Evolutionary conservation across 2,113 vertebrate genomes (phyloP).

Genomic region (Passer montanus): DNA sequence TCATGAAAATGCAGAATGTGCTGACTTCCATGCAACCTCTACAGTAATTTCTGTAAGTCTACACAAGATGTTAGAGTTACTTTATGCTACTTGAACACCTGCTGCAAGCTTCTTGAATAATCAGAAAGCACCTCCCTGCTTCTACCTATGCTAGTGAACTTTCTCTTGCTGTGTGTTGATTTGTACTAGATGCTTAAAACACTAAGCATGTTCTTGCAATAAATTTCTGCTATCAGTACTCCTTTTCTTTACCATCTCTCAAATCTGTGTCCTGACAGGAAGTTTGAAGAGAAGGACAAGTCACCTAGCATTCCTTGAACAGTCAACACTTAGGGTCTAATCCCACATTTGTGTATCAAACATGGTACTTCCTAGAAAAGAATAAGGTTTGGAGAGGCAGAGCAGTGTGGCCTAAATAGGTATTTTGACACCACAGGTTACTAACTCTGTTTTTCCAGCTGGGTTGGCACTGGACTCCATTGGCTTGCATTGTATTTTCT

Average conservation of each 20-base stretch:
- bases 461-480: not conserved
- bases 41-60: not conserved
- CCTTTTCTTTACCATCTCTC: not conserved
- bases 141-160: not conserved
- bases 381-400: not conserved
- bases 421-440: not conserved
- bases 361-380: not conserved
- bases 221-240: not conserved
- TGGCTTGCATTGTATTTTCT: constrained; percentile 37
- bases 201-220: not conserved
- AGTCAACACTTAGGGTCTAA: not conserved
- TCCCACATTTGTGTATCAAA: not conserved
- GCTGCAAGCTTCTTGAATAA: not conserved
- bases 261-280: not conserved
- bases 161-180: not conserved
- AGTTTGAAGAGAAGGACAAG: not conserved
- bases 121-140: not conserved
- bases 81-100: not conserved
- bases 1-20: not conserved
- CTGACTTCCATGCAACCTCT: not conserved
- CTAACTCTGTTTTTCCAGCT: not conserved
- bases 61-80: not conserved
- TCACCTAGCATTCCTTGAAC: not conserved
- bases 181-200: not conserved
- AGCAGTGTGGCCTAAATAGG: not conserved